Evolutionary conservation across 2,797 vertebrate species (phyloP).

Genomic region (Rhinogobio ventralis): DNA sequence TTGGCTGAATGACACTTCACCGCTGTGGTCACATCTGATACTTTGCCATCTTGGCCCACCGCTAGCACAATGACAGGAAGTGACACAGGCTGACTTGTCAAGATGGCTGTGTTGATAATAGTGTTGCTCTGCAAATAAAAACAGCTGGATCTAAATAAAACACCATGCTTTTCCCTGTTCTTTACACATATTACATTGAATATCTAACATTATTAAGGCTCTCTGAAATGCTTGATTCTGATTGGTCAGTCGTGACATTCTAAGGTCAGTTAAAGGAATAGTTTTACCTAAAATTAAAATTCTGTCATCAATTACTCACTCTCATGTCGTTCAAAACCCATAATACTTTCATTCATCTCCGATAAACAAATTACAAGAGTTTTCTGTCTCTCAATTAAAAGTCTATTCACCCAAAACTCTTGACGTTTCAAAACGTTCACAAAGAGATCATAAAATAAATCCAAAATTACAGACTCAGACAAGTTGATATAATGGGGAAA

Average conservation of each 20-base stretch:
- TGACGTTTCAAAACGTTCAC: background rate
- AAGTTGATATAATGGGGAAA: background rate
- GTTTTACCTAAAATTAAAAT: too few relatives aligned
- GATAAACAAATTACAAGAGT: too few relatives aligned
- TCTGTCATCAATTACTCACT: too few relatives aligned
- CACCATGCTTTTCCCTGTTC: too few relatives aligned
- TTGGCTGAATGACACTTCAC: constrained; percentile 74
- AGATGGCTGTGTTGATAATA: constrained; percentile 79
- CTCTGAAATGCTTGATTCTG: background rate
- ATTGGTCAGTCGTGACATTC: background rate
- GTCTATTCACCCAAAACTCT: too few relatives aligned
- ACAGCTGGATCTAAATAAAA: background rate
- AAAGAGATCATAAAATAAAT: background rate
- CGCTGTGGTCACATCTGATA: constrained; percentile 75
- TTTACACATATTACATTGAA: background rate
- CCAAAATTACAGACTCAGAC: background rate
- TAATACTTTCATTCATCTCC: too few relatives aligned
- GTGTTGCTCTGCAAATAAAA: constrained; percentile 70
- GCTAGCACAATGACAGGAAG: constrained; percentile 74
- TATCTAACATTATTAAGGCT: background rate
- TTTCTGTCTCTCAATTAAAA: too few relatives aligned
- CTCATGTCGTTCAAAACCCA: too few relatives aligned
- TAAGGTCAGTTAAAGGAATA: background rate
- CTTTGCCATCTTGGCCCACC: constrained; percentile 67
- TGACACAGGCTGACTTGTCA: constrained; percentile 72